Conservation (phyloP, 2,113 vertebrate species). For the Bubo scandiacus region DNA sequence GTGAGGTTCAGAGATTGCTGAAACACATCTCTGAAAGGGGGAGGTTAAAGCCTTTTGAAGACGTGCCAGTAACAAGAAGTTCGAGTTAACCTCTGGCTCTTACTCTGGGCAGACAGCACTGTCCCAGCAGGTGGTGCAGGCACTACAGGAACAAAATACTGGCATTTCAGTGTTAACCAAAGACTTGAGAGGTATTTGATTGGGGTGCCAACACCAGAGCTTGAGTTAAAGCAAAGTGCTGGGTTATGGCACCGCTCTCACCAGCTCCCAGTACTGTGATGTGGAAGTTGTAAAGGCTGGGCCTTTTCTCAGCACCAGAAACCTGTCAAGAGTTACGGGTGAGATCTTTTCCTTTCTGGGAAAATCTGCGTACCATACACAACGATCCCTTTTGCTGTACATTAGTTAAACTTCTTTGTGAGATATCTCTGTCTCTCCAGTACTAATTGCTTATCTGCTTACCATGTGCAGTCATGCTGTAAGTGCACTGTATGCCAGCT, state of each 20-base stretch:
- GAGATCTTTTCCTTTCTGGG: background rate
- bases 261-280: background rate
- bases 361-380: background rate
- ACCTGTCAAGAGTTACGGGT: background rate
- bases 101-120: background rate
- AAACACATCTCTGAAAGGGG: background rate
- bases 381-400: background rate
- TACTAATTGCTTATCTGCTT: background rate
- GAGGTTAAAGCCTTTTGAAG: background rate
- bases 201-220: too few species aligned
- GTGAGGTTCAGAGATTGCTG: background rate
- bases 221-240: background rate
- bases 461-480: background rate
- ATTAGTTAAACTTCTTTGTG: background rate
- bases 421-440: background rate
- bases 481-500: background rate
- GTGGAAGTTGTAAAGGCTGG: background rate
- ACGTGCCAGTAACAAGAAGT: background rate
- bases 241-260: background rate
- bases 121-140: background rate
- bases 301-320: background rate
- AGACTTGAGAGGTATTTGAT: background rate
- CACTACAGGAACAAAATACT: background rate
- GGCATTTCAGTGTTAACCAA: background rate
- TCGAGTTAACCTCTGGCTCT: background rate